Evolutionary conservation across 2,797 vertebrate species (phyloP).

Genomic region (Coregonus ussuriensis): DNA sequence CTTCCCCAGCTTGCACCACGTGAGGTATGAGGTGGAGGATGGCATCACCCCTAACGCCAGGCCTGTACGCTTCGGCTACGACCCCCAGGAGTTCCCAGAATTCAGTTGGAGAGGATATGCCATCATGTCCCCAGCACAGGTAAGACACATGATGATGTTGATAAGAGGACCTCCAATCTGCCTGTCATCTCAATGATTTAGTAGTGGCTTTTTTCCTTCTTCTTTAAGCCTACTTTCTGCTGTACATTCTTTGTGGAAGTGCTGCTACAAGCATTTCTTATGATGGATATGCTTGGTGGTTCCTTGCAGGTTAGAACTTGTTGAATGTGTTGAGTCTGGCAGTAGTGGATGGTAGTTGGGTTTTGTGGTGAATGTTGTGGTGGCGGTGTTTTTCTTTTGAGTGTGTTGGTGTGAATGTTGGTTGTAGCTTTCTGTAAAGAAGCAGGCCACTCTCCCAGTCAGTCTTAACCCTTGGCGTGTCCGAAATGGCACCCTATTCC

Average conservation of each 20-base stretch:
- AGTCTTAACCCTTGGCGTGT: constrained; percentile 6
- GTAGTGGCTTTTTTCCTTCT: constrained; percentile 44
- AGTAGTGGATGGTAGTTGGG: constrained; percentile 75
- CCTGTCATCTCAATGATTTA: constrained; percentile 7
- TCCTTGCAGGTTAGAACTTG: constrained; percentile 55
- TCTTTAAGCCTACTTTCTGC: constrained; percentile 50
- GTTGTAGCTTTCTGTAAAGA: constrained; percentile 21
- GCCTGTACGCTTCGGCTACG: constrained; percentile 84
- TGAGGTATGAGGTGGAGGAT: constrained; percentile 91
- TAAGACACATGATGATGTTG: constrained; percentile 40
- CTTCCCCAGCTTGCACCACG: constrained; percentile 88
- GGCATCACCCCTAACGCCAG: constrained; percentile 77
- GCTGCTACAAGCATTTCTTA: background rate
- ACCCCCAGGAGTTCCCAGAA: constrained; percentile 81
- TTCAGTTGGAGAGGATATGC: constrained; percentile 95
- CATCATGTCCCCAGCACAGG: constrained; percentile 85
- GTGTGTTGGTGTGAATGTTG: background rate
- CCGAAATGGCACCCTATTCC: constrained; percentile 7
- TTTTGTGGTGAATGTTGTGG: constrained; percentile 46
- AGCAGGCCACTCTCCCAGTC: constrained; percentile 58
- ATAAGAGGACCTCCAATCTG: background rate
- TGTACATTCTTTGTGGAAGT: background rate
- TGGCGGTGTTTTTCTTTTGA: constrained; percentile 31
- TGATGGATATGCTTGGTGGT: background rate
- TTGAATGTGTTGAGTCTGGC: constrained; percentile 82